phyloP scores from a whole-genome alignment of 2,113 vertebrate genomes.

The Motacilla alba region DNA sequence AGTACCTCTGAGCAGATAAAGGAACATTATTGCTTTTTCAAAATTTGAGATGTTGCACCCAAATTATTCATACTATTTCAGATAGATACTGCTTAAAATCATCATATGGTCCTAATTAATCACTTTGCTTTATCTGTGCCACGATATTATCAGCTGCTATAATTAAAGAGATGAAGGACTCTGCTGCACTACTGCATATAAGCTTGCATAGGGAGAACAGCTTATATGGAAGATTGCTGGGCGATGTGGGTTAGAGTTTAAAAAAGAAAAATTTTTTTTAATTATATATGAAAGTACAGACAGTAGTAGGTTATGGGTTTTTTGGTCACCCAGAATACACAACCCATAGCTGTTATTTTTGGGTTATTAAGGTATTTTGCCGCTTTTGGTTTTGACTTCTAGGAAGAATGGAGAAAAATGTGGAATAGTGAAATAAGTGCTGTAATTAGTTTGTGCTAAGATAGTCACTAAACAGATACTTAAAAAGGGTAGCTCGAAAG shows the following conservation, averaged over 20 bases:
- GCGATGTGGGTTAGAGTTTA: neutral
- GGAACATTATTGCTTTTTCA: neutral
- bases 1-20: neutral
- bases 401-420: neutral
- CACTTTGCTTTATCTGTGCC: neutral
- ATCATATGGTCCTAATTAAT: neutral
- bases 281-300: neutral
- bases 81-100: neutral
- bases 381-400: neutral
- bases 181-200: neutral
- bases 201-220: neutral
- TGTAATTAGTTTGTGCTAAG: neutral
- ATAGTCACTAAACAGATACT: neutral
- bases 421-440: neutral
- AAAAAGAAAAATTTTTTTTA: neutral
- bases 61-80: neutral
- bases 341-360: neutral
- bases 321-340: neutral
- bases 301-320: neutral
- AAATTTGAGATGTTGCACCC: neutral
- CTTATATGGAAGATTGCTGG: neutral
- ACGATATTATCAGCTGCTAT: neutral
- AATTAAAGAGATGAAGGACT: neutral
- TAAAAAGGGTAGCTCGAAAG: neutral
- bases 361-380: neutral